These are phyloP conservation scores for Rhinella marina DNA, from an alignment of 2,797 vertebrate genomes.

Conservation along the genomic window DNA sequence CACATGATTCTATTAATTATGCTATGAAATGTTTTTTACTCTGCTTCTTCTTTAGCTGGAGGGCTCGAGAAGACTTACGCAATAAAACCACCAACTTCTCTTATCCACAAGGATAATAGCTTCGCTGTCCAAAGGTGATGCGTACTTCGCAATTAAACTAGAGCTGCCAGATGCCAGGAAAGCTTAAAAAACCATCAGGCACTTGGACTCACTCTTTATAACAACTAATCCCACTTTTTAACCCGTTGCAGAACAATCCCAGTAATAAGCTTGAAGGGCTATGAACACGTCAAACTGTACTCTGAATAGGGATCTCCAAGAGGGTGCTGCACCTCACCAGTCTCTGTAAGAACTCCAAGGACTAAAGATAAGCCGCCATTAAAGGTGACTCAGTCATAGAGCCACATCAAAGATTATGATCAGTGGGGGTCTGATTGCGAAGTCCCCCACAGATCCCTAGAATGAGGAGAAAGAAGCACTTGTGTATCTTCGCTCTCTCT, in stretches of 20 bases:
- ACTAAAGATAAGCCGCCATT: background rate
- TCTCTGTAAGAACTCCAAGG: background rate
- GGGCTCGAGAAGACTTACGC: background rate
- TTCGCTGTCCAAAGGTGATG: background rate
- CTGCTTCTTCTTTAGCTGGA: background rate
- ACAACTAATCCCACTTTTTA: background rate
- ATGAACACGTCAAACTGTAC: background rate
- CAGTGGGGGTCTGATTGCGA: too few species aligned
- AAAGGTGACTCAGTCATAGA: background rate
- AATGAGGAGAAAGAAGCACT: too few species aligned
- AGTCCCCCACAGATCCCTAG: too few species aligned
- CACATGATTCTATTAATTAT: constrained; percentile 3
- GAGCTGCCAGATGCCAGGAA: background rate
- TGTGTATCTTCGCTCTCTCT: too few species aligned
- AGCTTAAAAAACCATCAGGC: background rate
- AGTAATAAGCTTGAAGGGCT: background rate
- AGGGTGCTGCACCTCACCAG: background rate
- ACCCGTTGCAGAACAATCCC: background rate
- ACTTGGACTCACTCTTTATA: background rate
- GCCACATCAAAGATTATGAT: too few species aligned
- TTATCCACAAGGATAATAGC: constrained; percentile 3
- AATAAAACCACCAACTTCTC: background rate
- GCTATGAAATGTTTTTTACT: background rate
- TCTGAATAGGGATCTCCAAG: background rate
- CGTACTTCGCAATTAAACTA: background rate